A percentile compares a stretch with the other conserved stretches of the same genome.
phyloP scores from a whole-genome alignment of 2,888 invertebrate species.

The Tiliacea citrago region DNA sequence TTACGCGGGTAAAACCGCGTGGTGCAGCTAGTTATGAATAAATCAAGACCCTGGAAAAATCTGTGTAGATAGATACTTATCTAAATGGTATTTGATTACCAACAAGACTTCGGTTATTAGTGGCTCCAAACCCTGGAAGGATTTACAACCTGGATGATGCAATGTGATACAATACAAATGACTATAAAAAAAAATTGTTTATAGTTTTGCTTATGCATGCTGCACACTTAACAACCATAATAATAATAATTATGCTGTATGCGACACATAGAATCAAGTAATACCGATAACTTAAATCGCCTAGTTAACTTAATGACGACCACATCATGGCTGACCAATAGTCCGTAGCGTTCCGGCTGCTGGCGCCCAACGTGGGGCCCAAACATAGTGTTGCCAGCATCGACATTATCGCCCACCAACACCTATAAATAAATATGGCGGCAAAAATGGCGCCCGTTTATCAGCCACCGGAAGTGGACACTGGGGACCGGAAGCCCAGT shows the following conservation, averaged over 20 bases:
- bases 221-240: not conserved
- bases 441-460: slow-evolving; percentile 90
- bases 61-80: not conserved
- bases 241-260: not conserved
- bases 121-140: no score
- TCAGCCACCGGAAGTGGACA: slow-evolving; percentile 89
- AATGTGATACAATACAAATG: not conserved
- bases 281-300: slow-evolving; percentile 32
- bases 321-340: slow-evolving; percentile 57
- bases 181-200: not conserved
- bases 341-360: slow-evolving; percentile 67
- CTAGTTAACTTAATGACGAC: slow-evolving; percentile 65
- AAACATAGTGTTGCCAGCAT: slow-evolving; percentile 83
- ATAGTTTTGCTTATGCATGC: not conserved
- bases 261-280: not conserved
- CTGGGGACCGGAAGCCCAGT: slow-evolving; percentile 87
- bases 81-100: not conserved
- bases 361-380: slow-evolving; percentile 64
- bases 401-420: slow-evolving; percentile 85
- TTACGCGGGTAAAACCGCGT: no score
- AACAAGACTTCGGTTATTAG: not conserved
- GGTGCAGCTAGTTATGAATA: no score
- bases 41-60: not conserved
- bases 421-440: slow-evolving; percentile 91
- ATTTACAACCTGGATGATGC: not conserved